Percentiles rank a stretch among this genome's conserved stretches.
phyloP scores from a whole-genome alignment of 2,888 invertebrate species.

The Platycheirus albimanus region DNA sequence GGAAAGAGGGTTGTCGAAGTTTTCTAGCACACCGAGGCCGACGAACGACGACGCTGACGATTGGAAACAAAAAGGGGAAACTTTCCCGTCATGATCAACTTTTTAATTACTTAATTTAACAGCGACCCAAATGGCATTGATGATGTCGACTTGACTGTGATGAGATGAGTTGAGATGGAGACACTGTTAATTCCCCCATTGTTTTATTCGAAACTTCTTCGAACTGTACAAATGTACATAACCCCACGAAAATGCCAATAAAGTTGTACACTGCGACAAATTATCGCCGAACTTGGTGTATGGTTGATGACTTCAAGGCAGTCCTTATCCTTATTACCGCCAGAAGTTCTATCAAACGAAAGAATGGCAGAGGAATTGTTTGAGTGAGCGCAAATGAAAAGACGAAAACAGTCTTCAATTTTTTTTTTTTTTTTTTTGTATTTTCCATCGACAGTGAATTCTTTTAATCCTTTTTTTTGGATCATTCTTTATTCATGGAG shows the following conservation, averaged over 20 bases:
- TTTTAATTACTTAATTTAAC: conserved; percentile 74
- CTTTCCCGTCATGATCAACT: conserved; percentile 68
- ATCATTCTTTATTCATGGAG: conserved; percentile 12
- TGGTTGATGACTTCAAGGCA: conserved; percentile 14
- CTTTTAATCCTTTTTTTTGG: conserved; percentile 5
- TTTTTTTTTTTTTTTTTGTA: conserved; percentile 15
- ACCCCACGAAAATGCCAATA: conserved; percentile 40
- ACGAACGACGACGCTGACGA: too few species aligned
- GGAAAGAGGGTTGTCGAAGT: conserved; percentile 38
- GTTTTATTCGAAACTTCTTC: neutral
- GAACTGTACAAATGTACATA: conserved; percentile 10
- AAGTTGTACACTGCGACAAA: conserved; percentile 55
- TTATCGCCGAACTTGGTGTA: conserved; percentile 54
- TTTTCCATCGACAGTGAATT: conserved; percentile 4
- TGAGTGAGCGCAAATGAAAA: conserved; percentile 23
- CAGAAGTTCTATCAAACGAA: conserved; percentile 38
- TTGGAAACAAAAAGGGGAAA: too few species aligned
- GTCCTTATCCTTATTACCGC: conserved; percentile 13
- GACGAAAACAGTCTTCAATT: conserved; percentile 17
- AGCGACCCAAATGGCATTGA: conserved; percentile 61
- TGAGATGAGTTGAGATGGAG: too few species aligned
- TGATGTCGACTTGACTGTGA: conserved; percentile 40
- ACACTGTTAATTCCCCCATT: conserved; percentile 30
- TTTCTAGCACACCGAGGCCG: conserved; percentile 24
- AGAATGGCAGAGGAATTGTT: conserved; percentile 1